Evolutionary conservation across 2,113 vertebrate species (phyloP).

Genomic region (Notechis scutatus): DNA sequence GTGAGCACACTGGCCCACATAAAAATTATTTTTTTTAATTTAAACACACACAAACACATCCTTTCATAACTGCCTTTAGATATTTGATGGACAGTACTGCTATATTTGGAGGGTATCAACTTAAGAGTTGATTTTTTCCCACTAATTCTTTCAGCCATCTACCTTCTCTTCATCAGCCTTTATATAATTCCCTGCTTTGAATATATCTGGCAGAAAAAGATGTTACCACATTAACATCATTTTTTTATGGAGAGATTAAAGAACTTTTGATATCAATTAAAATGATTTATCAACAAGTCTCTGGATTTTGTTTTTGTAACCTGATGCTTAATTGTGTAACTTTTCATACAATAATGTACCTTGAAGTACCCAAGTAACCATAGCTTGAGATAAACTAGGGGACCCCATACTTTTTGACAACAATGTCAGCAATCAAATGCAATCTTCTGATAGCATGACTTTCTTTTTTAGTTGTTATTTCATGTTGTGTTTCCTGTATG

Average conservation of each 20-base stretch:
- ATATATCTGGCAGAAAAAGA: not conserved
- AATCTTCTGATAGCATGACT: not conserved
- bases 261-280: not conserved
- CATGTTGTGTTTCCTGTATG: not conserved
- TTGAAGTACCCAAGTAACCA: not conserved
- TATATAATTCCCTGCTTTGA: not conserved
- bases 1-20: too few species aligned
- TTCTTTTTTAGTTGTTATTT: not conserved
- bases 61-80: not conserved
- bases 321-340: not conserved
- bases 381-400: not conserved
- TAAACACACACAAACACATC: not conserved
- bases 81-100: not conserved
- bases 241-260: not conserved
- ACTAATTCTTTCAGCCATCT: not conserved
- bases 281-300: not conserved
- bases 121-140: not conserved
- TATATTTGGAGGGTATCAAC: not conserved
- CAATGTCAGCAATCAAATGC: not conserved
- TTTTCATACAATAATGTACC: not conserved
- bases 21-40: too few species aligned
- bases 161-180: not conserved
- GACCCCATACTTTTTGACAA: not conserved
- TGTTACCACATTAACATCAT: not conserved
- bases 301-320: not conserved